These are phyloP conservation scores for Trichogramma dendrolimi DNA, from an alignment of 2,888 invertebrate genomes.

Conservation along the genomic window DNA sequence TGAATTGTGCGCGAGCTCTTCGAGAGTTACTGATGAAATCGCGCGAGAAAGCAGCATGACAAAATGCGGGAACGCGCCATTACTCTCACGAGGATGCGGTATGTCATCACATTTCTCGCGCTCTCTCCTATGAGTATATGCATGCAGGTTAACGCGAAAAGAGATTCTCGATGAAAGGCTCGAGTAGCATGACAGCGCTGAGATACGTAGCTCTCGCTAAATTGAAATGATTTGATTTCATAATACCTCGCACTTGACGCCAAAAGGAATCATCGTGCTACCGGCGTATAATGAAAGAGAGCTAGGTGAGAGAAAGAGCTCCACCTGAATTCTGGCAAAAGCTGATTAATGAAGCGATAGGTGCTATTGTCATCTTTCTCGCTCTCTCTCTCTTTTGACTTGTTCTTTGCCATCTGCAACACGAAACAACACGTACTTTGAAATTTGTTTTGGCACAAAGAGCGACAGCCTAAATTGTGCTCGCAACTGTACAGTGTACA, in stretches of 20 bases:
- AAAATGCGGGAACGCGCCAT: slow-evolving; percentile 32
- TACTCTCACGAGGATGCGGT: slow-evolving; percentile 52
- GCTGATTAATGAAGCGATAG: slow-evolving; percentile 52
- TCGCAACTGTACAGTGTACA: too few species aligned
- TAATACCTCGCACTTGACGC: slow-evolving; percentile 27
- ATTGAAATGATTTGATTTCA: slow-evolving; percentile 48
- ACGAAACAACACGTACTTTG: background rate
- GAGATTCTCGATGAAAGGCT: background rate
- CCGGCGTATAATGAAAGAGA: slow-evolving; percentile 36
- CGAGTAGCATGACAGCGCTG: background rate
- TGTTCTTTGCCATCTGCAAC: slow-evolving; percentile 12
- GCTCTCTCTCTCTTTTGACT: slow-evolving; percentile 41
- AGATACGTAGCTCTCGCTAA: slow-evolving; percentile 26
- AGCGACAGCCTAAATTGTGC: background rate
- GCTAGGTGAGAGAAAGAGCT: slow-evolving; percentile 18
- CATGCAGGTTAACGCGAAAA: background rate
- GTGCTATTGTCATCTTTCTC: slow-evolving; percentile 43
- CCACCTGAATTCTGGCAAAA: slow-evolving; percentile 33
- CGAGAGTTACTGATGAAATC: slow-evolving; percentile 15
- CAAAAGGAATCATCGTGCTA: slow-evolving; percentile 37
- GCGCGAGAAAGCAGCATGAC: slow-evolving; percentile 30
- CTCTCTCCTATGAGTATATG: too few species aligned
- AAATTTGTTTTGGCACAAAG: too few species aligned
- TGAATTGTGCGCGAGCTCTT: background rate
- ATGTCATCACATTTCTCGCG: background rate